Conservation (phyloP, 1,140 invertebrate species). For the Drosophila pseudoobscura region DNA sequence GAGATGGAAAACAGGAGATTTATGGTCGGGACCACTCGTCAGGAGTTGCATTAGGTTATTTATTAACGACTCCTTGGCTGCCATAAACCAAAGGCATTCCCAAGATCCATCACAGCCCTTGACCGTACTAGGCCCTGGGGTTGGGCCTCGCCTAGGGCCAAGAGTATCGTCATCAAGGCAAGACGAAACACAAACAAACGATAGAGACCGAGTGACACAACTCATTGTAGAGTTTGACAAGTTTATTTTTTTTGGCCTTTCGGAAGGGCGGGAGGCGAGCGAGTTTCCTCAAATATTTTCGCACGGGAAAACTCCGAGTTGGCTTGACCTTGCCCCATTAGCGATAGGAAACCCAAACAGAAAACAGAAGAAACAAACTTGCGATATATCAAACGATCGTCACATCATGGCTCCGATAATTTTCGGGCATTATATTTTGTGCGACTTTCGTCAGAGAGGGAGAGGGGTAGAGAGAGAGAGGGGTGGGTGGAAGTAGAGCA, state of each 20-base stretch:
- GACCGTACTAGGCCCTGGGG: slow-evolving; percentile 1
- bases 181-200: slow-evolving; percentile 14
- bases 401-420: slow-evolving; percentile 47
- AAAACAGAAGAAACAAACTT: neutral
- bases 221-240: slow-evolving; percentile 28
- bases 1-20: neutral
- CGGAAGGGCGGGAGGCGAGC: neutral
- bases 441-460: slow-evolving; percentile 35
- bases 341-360: neutral
- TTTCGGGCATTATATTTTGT: slow-evolving; percentile 57
- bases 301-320: slow-evolving; percentile 35
- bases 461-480: neutral
- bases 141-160: neutral
- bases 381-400: slow-evolving; percentile 46
- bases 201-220: neutral
- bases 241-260: slow-evolving; percentile 29
- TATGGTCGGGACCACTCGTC: too few species aligned
- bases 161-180: slow-evolving; percentile 5
- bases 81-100: neutral
- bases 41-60: too few species aligned
- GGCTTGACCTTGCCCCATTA: slow-evolving; percentile 46
- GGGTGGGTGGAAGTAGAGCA: too few species aligned
- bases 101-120: slow-evolving; percentile 25
- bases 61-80: too few species aligned
- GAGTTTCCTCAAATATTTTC: slow-evolving; percentile 30